Percentiles rank a stretch among this genome's conserved stretches.
Evolutionary conservation across 2,113 vertebrate species (phyloP).

Genomic region (Sander vitreus): DNA sequence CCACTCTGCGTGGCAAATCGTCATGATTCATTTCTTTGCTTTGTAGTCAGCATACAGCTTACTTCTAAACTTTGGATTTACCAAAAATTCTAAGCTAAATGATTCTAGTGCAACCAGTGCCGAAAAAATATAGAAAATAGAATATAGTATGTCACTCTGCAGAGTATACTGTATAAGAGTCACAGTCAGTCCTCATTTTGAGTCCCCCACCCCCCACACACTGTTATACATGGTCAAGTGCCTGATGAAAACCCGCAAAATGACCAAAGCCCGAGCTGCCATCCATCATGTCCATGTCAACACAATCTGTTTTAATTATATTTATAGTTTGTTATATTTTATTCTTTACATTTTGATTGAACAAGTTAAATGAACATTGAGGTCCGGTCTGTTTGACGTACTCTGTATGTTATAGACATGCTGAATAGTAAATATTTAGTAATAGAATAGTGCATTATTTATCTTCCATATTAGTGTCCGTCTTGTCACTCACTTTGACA

Average conservation of each 20-base stretch:
- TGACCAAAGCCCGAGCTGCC: neutral
- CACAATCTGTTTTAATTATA: neutral
- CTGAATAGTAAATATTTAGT: conserved; percentile 19
- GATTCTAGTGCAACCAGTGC: too few relatives aligned
- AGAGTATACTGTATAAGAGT: too few relatives aligned
- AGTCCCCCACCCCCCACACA: too few relatives aligned
- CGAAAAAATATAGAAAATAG: too few relatives aligned
- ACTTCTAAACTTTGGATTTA: too few relatives aligned
- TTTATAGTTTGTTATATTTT: neutral
- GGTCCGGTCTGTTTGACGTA: neutral
- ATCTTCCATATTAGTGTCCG: conserved; percentile 2
- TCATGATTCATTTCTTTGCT: too few relatives aligned
- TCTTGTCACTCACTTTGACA: conserved; percentile 65
- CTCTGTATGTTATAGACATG: neutral
- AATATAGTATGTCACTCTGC: too few relatives aligned
- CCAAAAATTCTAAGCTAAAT: too few relatives aligned
- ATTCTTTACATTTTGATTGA: neutral
- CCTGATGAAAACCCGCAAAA: neutral
- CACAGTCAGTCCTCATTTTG: too few relatives aligned
- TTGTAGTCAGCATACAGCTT: too few relatives aligned
- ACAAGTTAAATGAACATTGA: neutral
- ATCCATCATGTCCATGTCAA: neutral
- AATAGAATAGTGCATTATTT: conserved; percentile 23
- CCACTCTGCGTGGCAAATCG: too few relatives aligned
- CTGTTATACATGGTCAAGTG: too few relatives aligned